Evolutionary conservation across 2,888 invertebrate genomes (phyloP), one percentile per base, ranked within the genome.

Genomic region (Volucella zonaria): DNA sequence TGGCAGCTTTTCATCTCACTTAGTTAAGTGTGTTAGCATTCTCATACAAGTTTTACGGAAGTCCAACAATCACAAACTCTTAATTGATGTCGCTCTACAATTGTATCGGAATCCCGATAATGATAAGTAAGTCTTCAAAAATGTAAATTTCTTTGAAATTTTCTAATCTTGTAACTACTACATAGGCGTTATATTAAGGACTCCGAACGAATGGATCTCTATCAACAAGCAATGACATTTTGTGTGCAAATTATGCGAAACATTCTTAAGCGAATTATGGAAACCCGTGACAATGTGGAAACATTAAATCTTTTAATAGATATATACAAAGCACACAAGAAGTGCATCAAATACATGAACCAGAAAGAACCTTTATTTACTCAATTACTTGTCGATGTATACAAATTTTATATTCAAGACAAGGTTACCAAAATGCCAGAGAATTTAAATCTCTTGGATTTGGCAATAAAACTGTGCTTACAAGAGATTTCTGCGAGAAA

Each of bases 1-100:
- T 0, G 98, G 98, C 3, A 96, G 97, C 87, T 96, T 99, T 90
- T 95, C 97, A 0, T 95, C 97, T 45, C 98, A 98, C 90, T 96
- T 98, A 95, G 96, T 95, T 86, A 94, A 97, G 78, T 96, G 96
- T 87, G 95, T 97, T 2, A 93, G 95, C 23, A 94, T 98, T 43
- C 93, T 97, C 8, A 93, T 98, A 92, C 96, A 97, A 90, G 94
- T 98, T 80, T 92, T 98, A 51, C 94, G 95, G 88, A 95, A 95
- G 89, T 95, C 95, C 45, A 95, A 95, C 76, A 98, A 98, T 90
- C 95, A 96, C 88, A 95, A 95, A 89, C 94, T 95, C 87, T 92
- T 98, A 59, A 93, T 97, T 68, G 96, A 97, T 88, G 92, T 98
- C 38, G 96, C 96, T 83, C 92, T 96, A 77, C 96, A 97, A 87